Conservation (phyloP, 2,797 vertebrate species). For the Pangasius sanitwongsei region DNA sequence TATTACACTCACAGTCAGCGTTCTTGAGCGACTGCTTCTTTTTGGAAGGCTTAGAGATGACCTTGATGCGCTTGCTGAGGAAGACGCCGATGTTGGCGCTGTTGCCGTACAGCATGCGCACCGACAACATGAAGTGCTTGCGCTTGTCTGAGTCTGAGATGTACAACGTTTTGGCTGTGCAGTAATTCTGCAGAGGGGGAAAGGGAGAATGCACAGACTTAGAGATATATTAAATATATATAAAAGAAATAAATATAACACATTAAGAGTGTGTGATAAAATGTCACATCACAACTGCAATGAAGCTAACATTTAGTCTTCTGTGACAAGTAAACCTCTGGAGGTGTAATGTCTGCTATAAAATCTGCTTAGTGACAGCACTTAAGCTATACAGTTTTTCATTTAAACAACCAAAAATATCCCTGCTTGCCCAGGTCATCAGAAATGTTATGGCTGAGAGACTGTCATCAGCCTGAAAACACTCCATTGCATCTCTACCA, state of each 20-base stretch:
- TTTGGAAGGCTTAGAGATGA: constrained; percentile 99
- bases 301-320: background rate
- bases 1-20: constrained; percentile 89
- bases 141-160: constrained; percentile 99
- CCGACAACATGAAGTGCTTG: constrained; percentile 99
- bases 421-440: background rate
- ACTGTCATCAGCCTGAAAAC: background rate
- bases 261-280: background rate
- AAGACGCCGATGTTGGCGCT: constrained; percentile 97
- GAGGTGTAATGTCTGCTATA: background rate
- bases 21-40: constrained; percentile 99
- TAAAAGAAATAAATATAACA: background rate
- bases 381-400: background rate
- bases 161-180: constrained; percentile 99
- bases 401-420: background rate
- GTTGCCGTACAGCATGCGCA: constrained; percentile 99
- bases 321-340: background rate
- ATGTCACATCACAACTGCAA: background rate
- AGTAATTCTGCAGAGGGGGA: constrained; percentile 86
- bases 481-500: background rate
- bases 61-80: constrained; percentile 99
- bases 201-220: background rate
- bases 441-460: background rate
- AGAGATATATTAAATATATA: background rate
- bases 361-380: background rate